Evolutionary conservation across 1,140 invertebrate genomes (phyloP), one percentile per base, ranked within the genome.

Genomic region (Grapholita molesta): DNA sequence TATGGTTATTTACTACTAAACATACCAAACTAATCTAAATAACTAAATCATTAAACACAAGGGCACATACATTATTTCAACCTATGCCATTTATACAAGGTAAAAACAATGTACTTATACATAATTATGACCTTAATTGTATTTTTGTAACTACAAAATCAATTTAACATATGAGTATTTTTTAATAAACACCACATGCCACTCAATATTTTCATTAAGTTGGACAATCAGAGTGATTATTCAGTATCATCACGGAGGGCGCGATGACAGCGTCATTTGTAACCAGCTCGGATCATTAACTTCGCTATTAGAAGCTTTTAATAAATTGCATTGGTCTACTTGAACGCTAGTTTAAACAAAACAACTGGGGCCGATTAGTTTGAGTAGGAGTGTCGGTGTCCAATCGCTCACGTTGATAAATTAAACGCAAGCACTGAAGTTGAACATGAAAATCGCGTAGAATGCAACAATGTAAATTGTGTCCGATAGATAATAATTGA

Each of bases 211-310:
- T 21, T 57, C 28, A 25, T 28, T 57, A 25, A 24, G 24, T 25
- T 57, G 9, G 18, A 28, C 53, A 82, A 83, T 85, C 77, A 79
- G 77, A 68, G 61, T 81, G 84, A 84, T 84, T 75, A 70, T 28
- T n/a, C 57, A 61, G 71, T 72, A 79, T 85, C 76, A 80, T 73
- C 73, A 71, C 52, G 65, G 74, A 76, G 66, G 77, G 69, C 11
- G 80, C 74, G 86, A 82, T 88, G 88, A 90, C 88, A 87, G 78
- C 38, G 68, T 74, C 85, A 88, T 90, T 90, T 86, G 75, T 88
- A 82, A 78, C 53, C 53, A 74, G 70, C 76, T 67, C 75, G 77
- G 83, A 85, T 86, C 84, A 84, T 84, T 82, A 82, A 72, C 53
- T 21, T 33, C 35, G 61, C 74, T 74, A 76, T 78, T 78, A 79